Conservation (phyloP, 2,888 invertebrate genomes). For the Pherbina coryleti region DNA sequence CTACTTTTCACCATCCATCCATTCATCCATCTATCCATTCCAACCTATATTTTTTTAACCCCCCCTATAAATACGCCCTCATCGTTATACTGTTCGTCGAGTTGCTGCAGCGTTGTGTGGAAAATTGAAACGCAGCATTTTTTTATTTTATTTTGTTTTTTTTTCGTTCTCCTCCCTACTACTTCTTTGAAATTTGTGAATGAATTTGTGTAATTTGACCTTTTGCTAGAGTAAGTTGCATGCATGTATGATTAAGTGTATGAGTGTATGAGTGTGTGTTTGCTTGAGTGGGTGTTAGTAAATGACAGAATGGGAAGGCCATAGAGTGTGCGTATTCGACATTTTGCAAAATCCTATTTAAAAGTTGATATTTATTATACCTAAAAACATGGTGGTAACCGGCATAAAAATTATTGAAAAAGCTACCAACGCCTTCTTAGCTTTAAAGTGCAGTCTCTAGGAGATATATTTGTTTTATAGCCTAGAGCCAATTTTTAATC, state of each 20-base stretch:
- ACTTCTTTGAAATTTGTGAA: conserved; percentile 54
- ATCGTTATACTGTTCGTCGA: conserved; percentile 50
- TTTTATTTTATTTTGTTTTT: neutral
- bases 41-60: conserved; percentile 16
- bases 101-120: conserved; percentile 1
- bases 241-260: neutral
- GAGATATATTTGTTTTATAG: neutral
- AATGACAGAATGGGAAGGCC: neutral
- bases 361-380: conserved; percentile 30
- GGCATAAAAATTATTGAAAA: neutral
- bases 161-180: neutral
- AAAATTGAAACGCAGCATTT: conserved; percentile 5
- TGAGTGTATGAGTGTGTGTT: neutral
- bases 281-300: neutral
- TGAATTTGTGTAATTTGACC: conserved; percentile 64
- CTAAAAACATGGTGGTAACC: conserved; percentile 1
- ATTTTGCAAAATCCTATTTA: neutral
- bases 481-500: neutral
- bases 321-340: conserved; percentile 10
- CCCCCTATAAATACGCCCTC: conserved; percentile 34
- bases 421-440: neutral
- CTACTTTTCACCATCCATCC: neutral
- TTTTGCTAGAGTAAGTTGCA: conserved; percentile 50
- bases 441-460: neutral
- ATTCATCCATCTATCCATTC: too few relatives aligned